Evolutionary conservation across 2,797 vertebrate species (phyloP).

Genomic region (Lagocephalus sceleratus): DNA sequence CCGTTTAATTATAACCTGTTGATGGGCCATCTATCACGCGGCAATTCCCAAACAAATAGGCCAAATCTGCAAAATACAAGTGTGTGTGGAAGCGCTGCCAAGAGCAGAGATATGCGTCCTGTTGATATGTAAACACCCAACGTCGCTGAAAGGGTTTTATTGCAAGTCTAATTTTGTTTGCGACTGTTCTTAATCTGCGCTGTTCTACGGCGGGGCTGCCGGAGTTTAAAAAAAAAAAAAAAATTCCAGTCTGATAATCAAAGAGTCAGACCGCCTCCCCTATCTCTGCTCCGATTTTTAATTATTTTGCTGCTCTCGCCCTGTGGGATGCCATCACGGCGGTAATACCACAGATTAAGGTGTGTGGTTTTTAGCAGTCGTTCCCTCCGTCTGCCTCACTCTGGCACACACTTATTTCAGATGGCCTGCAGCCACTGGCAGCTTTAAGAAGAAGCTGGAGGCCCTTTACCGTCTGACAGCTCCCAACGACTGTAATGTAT

Average conservation of each 20-base stretch:
- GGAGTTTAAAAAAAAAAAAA: no score
- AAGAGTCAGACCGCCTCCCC: constrained; percentile 26
- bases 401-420: constrained; percentile 35
- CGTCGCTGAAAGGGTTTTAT: constrained; percentile 61
- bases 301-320: constrained; percentile 74
- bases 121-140: constrained; percentile 69
- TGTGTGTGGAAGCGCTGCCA: constrained; percentile 49
- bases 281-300: constrained; percentile 56
- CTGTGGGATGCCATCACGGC: constrained; percentile 63
- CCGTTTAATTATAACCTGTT: constrained; percentile 71
- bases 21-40: constrained; percentile 64
- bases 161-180: constrained; percentile 60
- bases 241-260: constrained; percentile 19
- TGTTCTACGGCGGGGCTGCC: no score
- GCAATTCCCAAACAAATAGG: constrained; percentile 65
- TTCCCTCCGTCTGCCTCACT: constrained; percentile 48
- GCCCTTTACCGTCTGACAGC: constrained; percentile 50
- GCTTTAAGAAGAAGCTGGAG: constrained; percentile 54
- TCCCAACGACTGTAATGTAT: constrained; percentile 66
- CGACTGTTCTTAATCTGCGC: constrained; percentile 40
- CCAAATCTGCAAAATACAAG: constrained; percentile 61
- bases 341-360: constrained; percentile 76
- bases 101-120: constrained; percentile 57
- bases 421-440: constrained; percentile 52
- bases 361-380: constrained; percentile 69